These are phyloP conservation scores for Arenaria interpres DNA, from an alignment of 2,113 vertebrate species.

Conservation along the genomic window DNA sequence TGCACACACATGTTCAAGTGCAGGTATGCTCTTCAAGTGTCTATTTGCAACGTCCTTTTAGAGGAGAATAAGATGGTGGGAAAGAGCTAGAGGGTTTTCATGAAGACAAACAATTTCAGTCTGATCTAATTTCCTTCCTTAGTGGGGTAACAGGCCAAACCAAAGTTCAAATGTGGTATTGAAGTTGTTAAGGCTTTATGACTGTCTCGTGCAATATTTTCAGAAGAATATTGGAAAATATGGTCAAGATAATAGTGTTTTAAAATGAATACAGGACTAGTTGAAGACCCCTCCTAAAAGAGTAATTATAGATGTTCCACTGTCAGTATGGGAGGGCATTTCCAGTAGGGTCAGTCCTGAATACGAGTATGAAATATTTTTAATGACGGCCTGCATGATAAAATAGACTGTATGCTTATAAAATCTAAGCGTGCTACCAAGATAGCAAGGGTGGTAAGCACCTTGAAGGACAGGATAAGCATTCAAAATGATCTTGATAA, in stretches of 20 bases:
- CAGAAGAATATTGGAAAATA: neutral
- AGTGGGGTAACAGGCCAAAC: neutral
- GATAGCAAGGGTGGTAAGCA: neutral
- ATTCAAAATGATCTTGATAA: conserved; percentile 44
- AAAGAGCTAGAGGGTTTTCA: neutral
- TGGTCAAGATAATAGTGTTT: neutral
- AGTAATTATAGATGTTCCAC: neutral
- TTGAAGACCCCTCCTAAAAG: neutral
- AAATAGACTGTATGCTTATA: neutral
- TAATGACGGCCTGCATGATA: neutral
- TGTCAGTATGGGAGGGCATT: neutral
- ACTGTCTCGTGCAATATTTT: neutral
- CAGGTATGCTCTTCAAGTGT: neutral
- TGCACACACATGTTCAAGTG: neutral
- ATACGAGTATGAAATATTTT: neutral
- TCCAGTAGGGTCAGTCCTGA: neutral
- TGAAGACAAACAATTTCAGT: neutral
- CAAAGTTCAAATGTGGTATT: neutral
- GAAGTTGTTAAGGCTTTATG: neutral
- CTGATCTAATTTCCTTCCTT: neutral
- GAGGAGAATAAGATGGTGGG: neutral
- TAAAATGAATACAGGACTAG: neutral
- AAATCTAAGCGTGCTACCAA: neutral
- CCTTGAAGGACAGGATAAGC: neutral
- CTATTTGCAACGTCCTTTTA: neutral